phyloP scores from a whole-genome alignment of 2,888 invertebrate species.

The Hirtodrosophila duncani region DNA sequence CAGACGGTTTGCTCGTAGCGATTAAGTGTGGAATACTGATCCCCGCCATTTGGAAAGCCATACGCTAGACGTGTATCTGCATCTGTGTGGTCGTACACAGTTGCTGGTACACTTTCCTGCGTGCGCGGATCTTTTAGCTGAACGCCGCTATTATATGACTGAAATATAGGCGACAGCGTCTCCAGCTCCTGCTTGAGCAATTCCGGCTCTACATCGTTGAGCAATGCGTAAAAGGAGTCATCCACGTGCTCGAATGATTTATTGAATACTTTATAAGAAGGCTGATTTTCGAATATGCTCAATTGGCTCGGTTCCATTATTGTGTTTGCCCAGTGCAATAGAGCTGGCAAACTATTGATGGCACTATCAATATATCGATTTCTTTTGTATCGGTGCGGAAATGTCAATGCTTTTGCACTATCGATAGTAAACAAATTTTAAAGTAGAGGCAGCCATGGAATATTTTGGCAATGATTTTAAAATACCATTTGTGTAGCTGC shows the following conservation, averaged over 20 bases:
- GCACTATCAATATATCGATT: too few relatives aligned
- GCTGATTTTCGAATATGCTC: slow-evolving; percentile 61
- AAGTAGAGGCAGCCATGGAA: too few relatives aligned
- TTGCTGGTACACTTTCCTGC: slow-evolving; percentile 19
- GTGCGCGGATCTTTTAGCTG: slow-evolving; percentile 66
- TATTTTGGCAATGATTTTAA: too few relatives aligned
- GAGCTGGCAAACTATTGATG: too few relatives aligned
- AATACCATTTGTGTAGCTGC: too few relatives aligned
- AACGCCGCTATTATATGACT: slow-evolving; percentile 10
- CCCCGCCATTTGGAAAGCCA: slow-evolving; percentile 41
- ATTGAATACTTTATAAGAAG: slow-evolving; percentile 63
- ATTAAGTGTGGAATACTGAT: slow-evolving; percentile 42
- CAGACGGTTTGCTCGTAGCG: slow-evolving; percentile 57
- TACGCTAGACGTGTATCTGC: slow-evolving; percentile 15
- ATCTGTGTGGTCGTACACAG: slow-evolving; percentile 45
- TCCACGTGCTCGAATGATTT: slow-evolving; percentile 56
- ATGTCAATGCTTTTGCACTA: too few relatives aligned
- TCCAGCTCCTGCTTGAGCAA: slow-evolving; percentile 30
- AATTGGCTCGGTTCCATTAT: slow-evolving; percentile 19
- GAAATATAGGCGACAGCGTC: slow-evolving; percentile 15
- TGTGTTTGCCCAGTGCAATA: too few relatives aligned
- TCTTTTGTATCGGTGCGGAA: too few relatives aligned
- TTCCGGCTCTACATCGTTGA: slow-evolving; percentile 65
- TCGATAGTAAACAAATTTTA: too few relatives aligned
- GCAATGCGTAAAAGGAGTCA: slow-evolving; percentile 55